Conservation (phyloP, 1,140 invertebrate species). For the Brachionus paranguensis region DNA sequence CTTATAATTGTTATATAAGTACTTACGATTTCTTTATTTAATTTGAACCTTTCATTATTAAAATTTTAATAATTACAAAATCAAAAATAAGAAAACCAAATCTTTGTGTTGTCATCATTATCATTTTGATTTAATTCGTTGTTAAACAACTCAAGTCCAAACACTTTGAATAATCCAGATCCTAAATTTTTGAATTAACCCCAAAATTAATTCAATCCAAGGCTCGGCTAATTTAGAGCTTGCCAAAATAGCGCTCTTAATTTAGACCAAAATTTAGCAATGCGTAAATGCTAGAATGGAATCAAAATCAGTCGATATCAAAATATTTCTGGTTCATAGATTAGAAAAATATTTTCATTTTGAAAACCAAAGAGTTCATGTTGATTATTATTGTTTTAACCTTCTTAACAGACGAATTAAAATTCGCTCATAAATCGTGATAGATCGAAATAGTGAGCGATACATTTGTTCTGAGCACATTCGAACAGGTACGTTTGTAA, state of each 20-base stretch:
- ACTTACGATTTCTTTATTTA: slow-evolving; percentile 15
- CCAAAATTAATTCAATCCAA: not conserved
- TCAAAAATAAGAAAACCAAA: not conserved
- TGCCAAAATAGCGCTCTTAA: not conserved
- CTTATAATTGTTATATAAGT: not conserved
- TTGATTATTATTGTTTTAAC: slow-evolving; percentile 35
- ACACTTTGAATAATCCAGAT: slow-evolving; percentile 17
- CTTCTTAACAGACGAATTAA: not conserved
- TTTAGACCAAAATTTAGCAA: not conserved
- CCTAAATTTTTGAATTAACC: not conserved
- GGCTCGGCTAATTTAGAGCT: not conserved
- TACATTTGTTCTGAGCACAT: not conserved
- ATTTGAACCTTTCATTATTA: not conserved
- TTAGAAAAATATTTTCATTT: not conserved
- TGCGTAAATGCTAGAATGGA: not conserved
- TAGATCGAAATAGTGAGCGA: not conserved
- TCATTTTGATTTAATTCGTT: slow-evolving; percentile 27
- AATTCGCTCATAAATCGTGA: not conserved
- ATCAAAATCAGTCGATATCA: not conserved
- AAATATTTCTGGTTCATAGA: not conserved
- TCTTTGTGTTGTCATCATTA: slow-evolving; percentile 21
- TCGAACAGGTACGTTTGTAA: not conserved
- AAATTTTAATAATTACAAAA: slow-evolving; percentile 4
- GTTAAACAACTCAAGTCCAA: not conserved
- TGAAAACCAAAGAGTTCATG: not conserved